A percentile compares a stretch with the other conserved stretches of the same genome.
These are phyloP conservation scores for cattle (Bos taurus) DNA, from an alignment of 2,113 vertebrate species.

Conservation along the genomic window ARS-UCD2.0 NC_037330.1:104195501-104196000, in stretches of 20 bases:
- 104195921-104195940: not conserved
- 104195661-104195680: conserved; percentile 77
- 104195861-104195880: not conserved
- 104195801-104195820: not conserved
- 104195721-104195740: conserved; percentile 42
- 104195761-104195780: conserved; percentile 69
- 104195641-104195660: conserved; percentile 74
- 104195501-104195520: not conserved
- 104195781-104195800: conserved; percentile 65
- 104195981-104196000: too few relatives aligned
- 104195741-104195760: conserved; percentile 68
- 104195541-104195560: not conserved
- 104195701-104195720: conserved; percentile 56
- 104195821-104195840: conserved; percentile 40
- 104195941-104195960: not conserved
- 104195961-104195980: not conserved
- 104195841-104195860: not conserved
- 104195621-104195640: conserved; percentile 70
- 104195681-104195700: conserved; percentile 71
- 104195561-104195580: not conserved
- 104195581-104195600: conserved; percentile 58
- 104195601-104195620: conserved; percentile 74
- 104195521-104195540: not conserved
- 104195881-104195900: not conserved
- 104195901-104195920: not conserved